Percentiles rank a stretch among this genome's conserved stretches.
phyloP scores from a whole-genome alignment of 1,140 invertebrate genomes.

The Pseudoatta argentina region DNA sequence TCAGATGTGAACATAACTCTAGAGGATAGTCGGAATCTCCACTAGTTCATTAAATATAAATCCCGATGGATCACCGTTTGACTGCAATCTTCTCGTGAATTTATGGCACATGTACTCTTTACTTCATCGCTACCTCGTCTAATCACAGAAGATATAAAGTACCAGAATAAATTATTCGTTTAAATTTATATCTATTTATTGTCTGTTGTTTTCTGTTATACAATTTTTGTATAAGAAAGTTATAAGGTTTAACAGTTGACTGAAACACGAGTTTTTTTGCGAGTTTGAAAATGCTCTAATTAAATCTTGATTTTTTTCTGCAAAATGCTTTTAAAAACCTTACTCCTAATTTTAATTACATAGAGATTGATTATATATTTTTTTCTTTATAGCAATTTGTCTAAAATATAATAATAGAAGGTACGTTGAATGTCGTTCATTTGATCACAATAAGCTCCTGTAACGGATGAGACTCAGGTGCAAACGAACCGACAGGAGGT shows the following conservation, averaged over 20 bases:
- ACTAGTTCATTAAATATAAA: constrained; percentile 52
- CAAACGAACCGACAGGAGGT: constrained; percentile 36
- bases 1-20: constrained; percentile 39
- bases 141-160: not conserved
- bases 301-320: not conserved
- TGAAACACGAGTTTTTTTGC: not conserved
- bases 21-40: constrained; percentile 23
- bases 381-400: not conserved
- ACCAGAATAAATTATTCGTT: not conserved
- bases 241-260: not conserved
- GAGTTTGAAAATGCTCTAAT: not conserved
- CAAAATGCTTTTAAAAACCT: not conserved
- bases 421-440: constrained; percentile 7
- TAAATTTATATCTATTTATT: not conserved
- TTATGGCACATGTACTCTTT: constrained; percentile 1
- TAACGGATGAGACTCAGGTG: constrained; percentile 45
- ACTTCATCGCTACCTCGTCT: not conserved
- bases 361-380: not conserved
- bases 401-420: not conserved
- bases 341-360: not conserved
- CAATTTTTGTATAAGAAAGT: not conserved
- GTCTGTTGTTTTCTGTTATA: not conserved
- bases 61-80: constrained; percentile 23
- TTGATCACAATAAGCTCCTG: constrained; percentile 17
- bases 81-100: constrained; percentile 2